These are phyloP conservation scores for Bombus difficillimus DNA, from an alignment of 1,140 invertebrate genomes.

Conservation along the genomic window DNA sequence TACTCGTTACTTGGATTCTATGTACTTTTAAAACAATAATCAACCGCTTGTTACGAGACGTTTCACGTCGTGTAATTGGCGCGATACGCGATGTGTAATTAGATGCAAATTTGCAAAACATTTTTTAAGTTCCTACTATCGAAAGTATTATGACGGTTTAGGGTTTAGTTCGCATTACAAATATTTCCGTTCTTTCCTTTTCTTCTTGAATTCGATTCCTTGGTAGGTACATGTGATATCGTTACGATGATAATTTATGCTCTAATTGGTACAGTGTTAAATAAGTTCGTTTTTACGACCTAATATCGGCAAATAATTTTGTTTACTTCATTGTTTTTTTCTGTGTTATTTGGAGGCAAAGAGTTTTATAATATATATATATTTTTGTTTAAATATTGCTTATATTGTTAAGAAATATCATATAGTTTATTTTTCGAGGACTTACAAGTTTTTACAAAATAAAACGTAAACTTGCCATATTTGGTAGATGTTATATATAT, in stretches of 20 bases:
- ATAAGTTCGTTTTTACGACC: constrained; percentile 23
- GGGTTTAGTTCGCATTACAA: constrained; percentile 22
- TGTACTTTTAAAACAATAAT: constrained; percentile 28
- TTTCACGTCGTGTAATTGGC: not conserved
- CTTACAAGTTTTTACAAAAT: constrained; percentile 61
- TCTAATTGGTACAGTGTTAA: not conserved
- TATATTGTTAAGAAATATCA: constrained; percentile 59
- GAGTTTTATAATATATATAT: constrained; percentile 39
- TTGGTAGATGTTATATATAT: constrained; percentile 48
- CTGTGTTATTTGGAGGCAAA: constrained; percentile 20
- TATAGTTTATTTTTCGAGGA: constrained; percentile 65
- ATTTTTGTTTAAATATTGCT: constrained; percentile 55
- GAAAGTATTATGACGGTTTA: constrained; percentile 41
- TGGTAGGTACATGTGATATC: not conserved
- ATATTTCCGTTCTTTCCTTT: not conserved
- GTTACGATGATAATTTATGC: not conserved
- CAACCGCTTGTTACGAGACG: not conserved
- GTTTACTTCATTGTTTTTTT: not conserved
- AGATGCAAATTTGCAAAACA: constrained; percentile 3
- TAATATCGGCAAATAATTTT: not conserved
- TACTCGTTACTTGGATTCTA: constrained; percentile 46
- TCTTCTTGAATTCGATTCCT: not conserved
- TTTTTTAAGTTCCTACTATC: constrained; percentile 45
- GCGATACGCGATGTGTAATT: not conserved
- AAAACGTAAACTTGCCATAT: constrained; percentile 53